Percentiles rank a stretch among this genome's conserved stretches.
Evolutionary conservation across 2,113 vertebrate species (phyloP).

Genomic region (Sminthopsis crassicaudata): DNA sequence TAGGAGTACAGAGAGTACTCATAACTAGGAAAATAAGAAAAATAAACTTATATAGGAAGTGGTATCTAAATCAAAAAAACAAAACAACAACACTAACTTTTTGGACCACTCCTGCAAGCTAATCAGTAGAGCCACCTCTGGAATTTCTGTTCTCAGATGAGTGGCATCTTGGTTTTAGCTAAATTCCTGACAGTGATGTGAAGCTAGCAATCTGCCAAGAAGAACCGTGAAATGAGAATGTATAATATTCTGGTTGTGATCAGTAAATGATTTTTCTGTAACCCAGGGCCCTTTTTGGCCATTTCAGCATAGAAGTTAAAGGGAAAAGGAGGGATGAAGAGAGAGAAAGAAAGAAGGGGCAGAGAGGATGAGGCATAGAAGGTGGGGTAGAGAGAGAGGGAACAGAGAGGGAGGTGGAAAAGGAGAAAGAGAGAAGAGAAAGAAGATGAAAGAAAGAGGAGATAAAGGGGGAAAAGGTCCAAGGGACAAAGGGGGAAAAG

Average conservation of each 20-base stretch:
- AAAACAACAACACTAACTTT: background rate
- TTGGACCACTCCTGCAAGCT: background rate
- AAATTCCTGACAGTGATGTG: constrained; percentile 12
- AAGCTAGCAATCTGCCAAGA: constrained; percentile 7
- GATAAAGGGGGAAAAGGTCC: background rate
- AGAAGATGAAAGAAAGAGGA: background rate
- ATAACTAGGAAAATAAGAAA: background rate
- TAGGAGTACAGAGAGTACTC: background rate
- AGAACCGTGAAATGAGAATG: background rate
- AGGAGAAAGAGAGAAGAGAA: background rate
- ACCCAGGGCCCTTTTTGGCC: background rate
- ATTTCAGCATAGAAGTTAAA: background rate
- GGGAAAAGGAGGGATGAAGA: background rate
- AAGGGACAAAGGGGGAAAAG: background rate
- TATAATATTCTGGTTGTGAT: constrained; percentile 34
- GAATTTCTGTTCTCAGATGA: background rate
- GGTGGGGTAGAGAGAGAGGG: background rate
- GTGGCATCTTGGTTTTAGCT: constrained; percentile 14
- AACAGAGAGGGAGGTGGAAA: background rate
- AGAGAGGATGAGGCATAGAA: background rate
- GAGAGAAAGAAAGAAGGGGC: background rate
- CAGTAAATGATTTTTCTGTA: background rate
- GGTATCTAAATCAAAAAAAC: background rate
- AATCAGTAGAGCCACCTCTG: background rate
- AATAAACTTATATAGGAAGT: background rate